Conservation (phyloP, 2,888 invertebrate genomes). For the Cerceris ruficornis region DNA sequence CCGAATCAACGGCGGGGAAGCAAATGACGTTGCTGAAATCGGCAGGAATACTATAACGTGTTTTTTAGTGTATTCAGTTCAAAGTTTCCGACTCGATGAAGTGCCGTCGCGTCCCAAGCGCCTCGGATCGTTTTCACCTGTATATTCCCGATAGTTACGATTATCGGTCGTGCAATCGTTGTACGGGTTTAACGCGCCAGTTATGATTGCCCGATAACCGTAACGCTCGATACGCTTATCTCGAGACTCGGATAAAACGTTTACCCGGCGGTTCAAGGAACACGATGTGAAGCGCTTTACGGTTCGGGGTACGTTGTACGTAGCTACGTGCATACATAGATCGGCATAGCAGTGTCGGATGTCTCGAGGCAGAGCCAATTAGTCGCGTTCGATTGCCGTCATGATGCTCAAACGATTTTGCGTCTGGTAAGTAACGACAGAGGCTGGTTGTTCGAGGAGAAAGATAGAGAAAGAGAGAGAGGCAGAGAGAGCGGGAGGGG, state of each 20-base stretch:
- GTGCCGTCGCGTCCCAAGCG: slow-evolving; percentile 1
- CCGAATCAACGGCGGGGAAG: slow-evolving; percentile 38
- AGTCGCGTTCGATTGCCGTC: slow-evolving; percentile 34
- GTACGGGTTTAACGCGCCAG: not conserved
- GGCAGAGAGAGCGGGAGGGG: not conserved
- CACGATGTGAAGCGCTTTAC: slow-evolving; percentile 23
- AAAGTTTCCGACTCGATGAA: slow-evolving; percentile 11
- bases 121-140: not conserved
- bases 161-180: slow-evolving; percentile 20
- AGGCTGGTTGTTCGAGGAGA: slow-evolving; percentile 24
- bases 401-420: slow-evolving; percentile 46
- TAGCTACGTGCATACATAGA: not conserved
- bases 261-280: not conserved
- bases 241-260: slow-evolving; percentile 16
- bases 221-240: slow-evolving; percentile 22
- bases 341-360: not conserved
- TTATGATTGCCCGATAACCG: not conserved
- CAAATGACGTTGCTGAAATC: slow-evolving; percentile 56
- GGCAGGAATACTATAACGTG: slow-evolving; percentile 42
- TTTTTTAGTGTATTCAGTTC: slow-evolving; percentile 46
- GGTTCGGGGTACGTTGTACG: not conserved
- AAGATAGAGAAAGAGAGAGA: slow-evolving; percentile 9
- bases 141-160: not conserved
- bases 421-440: slow-evolving; percentile 43
- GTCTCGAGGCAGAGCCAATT: slow-evolving; percentile 29